Conservation (phyloP, 2,888 invertebrate species). For the Balanococcus diminutus region DNA sequence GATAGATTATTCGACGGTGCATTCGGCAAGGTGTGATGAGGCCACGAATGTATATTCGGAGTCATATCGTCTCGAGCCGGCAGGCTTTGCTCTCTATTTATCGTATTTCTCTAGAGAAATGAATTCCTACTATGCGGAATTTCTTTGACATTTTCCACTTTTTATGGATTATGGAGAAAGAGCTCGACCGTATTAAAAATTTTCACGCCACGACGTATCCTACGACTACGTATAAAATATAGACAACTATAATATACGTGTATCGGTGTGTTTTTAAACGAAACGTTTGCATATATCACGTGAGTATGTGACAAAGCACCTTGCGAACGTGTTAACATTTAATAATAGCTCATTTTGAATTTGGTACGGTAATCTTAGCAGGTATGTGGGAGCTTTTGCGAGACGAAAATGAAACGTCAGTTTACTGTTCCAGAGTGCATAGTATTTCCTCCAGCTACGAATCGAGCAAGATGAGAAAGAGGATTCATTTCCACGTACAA, state of each 20-base stretch:
- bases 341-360: conserved; percentile 9
- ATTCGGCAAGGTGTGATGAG: too few species aligned
- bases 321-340: not conserved
- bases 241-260: not conserved
- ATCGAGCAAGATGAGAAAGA: not conserved
- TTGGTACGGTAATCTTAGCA: not conserved
- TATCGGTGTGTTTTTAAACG: conserved; percentile 7
- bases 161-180: not conserved
- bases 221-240: not conserved
- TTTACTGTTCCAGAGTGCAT: not conserved
- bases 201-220: not conserved
- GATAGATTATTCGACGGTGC: not conserved
- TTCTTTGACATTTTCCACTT: conserved; percentile 21
- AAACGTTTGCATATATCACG: not conserved
- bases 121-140: conserved; percentile 2
- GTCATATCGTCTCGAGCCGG: not conserved
- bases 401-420: not conserved
- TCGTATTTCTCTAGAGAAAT: conserved; percentile 14
- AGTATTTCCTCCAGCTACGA: too few species aligned
- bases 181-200: conserved; percentile 8
- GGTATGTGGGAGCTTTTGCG: too few species aligned
- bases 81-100: not conserved
- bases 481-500: not conserved
- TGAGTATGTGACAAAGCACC: not conserved
- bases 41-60: not conserved